Conservation (phyloP, 2,888 invertebrate genomes). For the Phorcus lineatus region DNA sequence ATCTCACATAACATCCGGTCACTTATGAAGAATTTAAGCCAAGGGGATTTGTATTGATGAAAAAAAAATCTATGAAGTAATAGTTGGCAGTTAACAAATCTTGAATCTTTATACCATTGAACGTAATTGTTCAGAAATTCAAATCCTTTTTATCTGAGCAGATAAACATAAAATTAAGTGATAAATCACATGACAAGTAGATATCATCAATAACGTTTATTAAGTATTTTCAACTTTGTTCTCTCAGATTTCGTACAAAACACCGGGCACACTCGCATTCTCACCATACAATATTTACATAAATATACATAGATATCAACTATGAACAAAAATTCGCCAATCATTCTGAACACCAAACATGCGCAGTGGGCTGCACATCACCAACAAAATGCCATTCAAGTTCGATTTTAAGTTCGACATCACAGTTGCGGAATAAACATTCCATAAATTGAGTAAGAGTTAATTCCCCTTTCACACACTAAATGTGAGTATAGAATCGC, state of each 20-base stretch:
- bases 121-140: no score
- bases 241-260: slow-evolving; percentile 8
- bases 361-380: neutral
- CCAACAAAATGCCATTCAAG: slow-evolving; percentile 16
- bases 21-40: no score
- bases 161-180: no score
- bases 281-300: slow-evolving; percentile 5
- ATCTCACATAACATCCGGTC: no score
- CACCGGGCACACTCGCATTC: slow-evolving; percentile 9
- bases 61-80: no score
- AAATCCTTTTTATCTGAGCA: no score
- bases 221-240: no score
- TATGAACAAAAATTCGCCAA: neutral
- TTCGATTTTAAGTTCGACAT: neutral
- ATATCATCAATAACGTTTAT: no score
- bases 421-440: neutral
- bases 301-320: slow-evolving; percentile 15
- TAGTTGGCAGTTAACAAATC: no score
- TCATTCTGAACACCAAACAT: slow-evolving; percentile 7
- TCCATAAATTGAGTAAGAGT: slow-evolving; percentile 14
- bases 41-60: no score
- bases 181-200: no score
- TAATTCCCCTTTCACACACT: slow-evolving; percentile 6
- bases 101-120: no score
- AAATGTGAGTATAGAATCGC: neutral